Evolutionary conservation across 37 sponge, comb jelly and placozoan species (phyloP), one percentile per base, ranked within the genome.

Genomic region (Agelas oroides): DNA sequence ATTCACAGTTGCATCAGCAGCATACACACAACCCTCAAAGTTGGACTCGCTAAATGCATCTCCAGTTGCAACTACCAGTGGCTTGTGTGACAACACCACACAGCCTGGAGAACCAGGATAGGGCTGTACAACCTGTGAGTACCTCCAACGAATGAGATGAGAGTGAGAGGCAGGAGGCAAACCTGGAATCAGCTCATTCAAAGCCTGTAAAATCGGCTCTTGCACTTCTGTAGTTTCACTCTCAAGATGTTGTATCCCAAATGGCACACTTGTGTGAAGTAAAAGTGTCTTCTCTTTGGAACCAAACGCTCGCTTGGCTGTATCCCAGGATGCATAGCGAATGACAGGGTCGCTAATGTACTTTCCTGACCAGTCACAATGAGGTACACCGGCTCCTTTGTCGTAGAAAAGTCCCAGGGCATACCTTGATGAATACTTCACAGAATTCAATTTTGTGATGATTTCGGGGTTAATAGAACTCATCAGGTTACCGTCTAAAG

Each of bases 361-460:
- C 77, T 85, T 90, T 33, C 70, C 75, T 17, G 86, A 68, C 91
- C 91, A 90, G 24, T 11, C 5, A 11, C 62, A 27, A 61, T 3
- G 5, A 2, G 27, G 27, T 25, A 61, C 25, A 61, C 12, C n/a
- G 46, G 32, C 34, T 38, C 0, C 16, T 14, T 54, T 53, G 16
- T 71, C 73, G 69, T 84, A 90, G 41, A 84, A 79, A n/a, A 90
- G 53, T 19, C 81, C 91, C 58, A 90, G 55, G 35, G 91, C 91
- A 85, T 85, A 90, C 14, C 91, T 67, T 23, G 86, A 80, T 14
- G 91, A 81, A 75, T 90, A 90, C 39, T 55, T 35, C 18, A 85
- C 86, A 20, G 59, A n/a, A 17, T 57, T 27, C 1, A 90, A 60
- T 11, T 69, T 83, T 37, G 69, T 21, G 6, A n/a, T 18, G 5